A percentile compares a stretch with the other conserved stretches of the same genome.
phyloP scores from a whole-genome alignment of 1,140 invertebrate species.

The Patella vulgata region DNA sequence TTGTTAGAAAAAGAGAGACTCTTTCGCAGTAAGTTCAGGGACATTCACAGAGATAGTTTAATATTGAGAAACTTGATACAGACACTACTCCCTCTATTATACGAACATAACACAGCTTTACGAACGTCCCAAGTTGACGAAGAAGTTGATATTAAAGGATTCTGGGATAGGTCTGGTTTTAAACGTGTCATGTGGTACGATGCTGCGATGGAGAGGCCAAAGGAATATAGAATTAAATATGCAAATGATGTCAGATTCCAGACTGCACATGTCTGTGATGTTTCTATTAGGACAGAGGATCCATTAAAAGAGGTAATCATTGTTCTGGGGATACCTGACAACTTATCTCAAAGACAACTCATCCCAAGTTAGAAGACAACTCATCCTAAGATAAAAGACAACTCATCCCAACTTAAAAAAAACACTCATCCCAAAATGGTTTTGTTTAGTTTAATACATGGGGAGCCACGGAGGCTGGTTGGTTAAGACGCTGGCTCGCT shows the following conservation, averaged over 20 bases:
- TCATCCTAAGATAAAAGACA: too few species aligned
- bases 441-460: neutral
- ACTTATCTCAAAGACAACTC: too few species aligned
- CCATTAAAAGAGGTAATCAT: slow-evolving; percentile 43
- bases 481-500: too few species aligned
- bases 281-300: slow-evolving; percentile 31
- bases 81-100: slow-evolving; percentile 22
- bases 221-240: neutral
- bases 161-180: slow-evolving; percentile 44
- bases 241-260: slow-evolving; percentile 7
- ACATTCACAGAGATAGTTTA: slow-evolving; percentile 1
- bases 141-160: slow-evolving; percentile 41
- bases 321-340: neutral
- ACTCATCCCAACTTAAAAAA: too few species aligned
- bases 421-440: too few species aligned
- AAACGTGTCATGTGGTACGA: slow-evolving; percentile 16
- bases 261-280: slow-evolving; percentile 26
- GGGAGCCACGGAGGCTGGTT: neutral
- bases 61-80: slow-evolving; percentile 23
- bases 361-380: too few species aligned
- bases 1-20: slow-evolving; percentile 28
- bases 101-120: slow-evolving; percentile 36
- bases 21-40: slow-evolving; percentile 1
- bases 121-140: slow-evolving; percentile 42
- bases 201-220: neutral